A percentile compares a stretch with the other conserved stretches of the same genome.
Evolutionary conservation across 2,888 invertebrate species (phyloP).

Genomic region (Coronaproctus castanopsis): DNA sequence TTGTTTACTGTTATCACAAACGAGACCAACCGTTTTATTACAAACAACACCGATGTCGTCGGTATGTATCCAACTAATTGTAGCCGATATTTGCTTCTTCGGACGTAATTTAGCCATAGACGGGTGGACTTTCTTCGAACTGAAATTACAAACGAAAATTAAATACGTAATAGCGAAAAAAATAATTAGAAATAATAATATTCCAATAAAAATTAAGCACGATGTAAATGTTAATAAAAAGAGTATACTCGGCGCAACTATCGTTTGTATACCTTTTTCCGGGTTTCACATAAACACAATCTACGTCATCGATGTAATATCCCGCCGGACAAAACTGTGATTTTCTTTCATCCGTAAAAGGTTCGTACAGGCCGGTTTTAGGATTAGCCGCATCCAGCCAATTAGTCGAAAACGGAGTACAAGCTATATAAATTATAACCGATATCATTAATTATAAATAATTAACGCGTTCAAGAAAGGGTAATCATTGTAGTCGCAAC

Average conservation of each 20-base stretch:
- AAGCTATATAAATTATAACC: too few relatives aligned
- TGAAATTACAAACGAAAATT: background rate
- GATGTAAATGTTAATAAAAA: too few relatives aligned
- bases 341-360: background rate
- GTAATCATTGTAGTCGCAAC: too few relatives aligned
- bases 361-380: background rate
- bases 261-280: background rate
- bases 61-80: background rate
- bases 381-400: background rate
- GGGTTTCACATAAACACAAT: background rate
- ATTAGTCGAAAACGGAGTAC: background rate
- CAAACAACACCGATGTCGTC: constrained; percentile 2
- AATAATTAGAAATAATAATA: too few relatives aligned
- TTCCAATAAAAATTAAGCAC: too few relatives aligned
- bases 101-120: background rate
- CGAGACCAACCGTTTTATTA: background rate
- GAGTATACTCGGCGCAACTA: too few relatives aligned
- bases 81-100: background rate
- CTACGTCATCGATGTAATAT: background rate
- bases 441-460: too few relatives aligned
- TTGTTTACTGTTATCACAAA: constrained; percentile 2
- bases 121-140: background rate
- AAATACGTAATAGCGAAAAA: background rate
- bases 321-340: background rate
- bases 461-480: too few relatives aligned